Conservation (phyloP, 2,888 invertebrate genomes). For the Phortica okadai region DNA sequence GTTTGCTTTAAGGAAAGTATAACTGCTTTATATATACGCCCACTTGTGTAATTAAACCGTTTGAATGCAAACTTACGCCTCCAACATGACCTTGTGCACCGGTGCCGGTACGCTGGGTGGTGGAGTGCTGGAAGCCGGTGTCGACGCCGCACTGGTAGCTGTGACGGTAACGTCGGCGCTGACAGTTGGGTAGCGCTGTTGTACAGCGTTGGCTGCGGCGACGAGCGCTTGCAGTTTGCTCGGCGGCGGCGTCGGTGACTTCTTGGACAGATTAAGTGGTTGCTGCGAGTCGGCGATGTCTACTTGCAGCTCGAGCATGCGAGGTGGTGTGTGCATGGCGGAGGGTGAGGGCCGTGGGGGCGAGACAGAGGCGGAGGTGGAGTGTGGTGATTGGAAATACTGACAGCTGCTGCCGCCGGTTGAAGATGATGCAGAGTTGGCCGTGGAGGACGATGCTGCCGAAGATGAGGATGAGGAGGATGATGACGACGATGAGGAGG, state of each 20-base stretch:
- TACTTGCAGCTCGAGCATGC: conserved; percentile 87
- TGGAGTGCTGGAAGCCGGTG: conserved; percentile 49
- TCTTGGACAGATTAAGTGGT: conserved; percentile 93
- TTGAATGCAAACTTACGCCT: conserved; percentile 66
- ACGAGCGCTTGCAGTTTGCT: conserved; percentile 73
- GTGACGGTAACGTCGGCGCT: conserved; percentile 76
- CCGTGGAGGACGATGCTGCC: conserved; percentile 71
- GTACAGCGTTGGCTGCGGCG: conserved; percentile 71
- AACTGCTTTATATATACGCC: conserved; percentile 25
- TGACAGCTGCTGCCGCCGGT: conserved; percentile 64
- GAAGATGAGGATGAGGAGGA: conserved; percentile 52
- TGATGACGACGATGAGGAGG: conserved; percentile 40
- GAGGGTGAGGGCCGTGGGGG: conserved; percentile 76
- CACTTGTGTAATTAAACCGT: conserved; percentile 5
- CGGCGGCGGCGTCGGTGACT: conserved; percentile 87
- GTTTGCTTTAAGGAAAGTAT: conserved; percentile 49
- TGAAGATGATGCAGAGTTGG: conserved; percentile 69
- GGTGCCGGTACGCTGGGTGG: conserved; percentile 54
- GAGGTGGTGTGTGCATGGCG: conserved; percentile 67
- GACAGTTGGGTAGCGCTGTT: conserved; percentile 72
- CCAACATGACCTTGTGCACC: conserved; percentile 81
- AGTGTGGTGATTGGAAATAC: conserved; percentile 77
- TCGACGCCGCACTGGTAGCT: conserved; percentile 58
- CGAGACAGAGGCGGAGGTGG: conserved; percentile 76
- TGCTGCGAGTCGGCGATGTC: conserved; percentile 88